These are phyloP conservation scores for Serilophus lunatus DNA, from an alignment of 2,113 vertebrate genomes.

Conservation along the genomic window DNA sequence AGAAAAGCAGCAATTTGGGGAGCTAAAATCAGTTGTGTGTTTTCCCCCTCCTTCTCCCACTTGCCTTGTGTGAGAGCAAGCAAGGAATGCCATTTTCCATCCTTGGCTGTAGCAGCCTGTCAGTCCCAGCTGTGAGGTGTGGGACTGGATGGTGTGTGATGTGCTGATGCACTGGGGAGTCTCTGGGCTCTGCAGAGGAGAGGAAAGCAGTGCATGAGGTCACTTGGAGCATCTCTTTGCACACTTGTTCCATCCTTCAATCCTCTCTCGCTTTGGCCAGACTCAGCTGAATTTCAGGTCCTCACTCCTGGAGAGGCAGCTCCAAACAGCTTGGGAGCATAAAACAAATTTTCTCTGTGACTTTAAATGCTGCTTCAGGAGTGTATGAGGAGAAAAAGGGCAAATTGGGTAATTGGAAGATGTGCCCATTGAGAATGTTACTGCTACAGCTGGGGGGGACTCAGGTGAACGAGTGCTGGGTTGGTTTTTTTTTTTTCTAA, in stretches of 20 bases:
- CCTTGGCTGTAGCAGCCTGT: background rate
- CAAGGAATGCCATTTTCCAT: background rate
- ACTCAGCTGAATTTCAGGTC: background rate
- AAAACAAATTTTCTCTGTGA: background rate
- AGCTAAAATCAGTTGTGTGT: background rate
- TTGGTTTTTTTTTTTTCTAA: too few species aligned
- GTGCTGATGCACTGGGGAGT: background rate
- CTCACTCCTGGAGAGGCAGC: background rate
- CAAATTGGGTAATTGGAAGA: background rate
- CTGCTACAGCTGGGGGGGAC: background rate
- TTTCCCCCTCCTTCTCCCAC: background rate
- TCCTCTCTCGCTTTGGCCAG: background rate
- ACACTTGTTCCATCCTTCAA: background rate
- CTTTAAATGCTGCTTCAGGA: background rate
- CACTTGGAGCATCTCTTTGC: background rate
- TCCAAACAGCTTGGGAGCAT: background rate
- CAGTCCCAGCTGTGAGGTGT: background rate
- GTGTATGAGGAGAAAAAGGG: rapidly evolving
- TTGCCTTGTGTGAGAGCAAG: background rate
- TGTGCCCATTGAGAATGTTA: background rate
- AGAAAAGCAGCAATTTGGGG: background rate
- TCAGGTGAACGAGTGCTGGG: rapidly evolving
- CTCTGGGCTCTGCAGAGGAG: background rate
- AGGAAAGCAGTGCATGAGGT: background rate
- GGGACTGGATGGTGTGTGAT: background rate